Evolutionary conservation across 2,888 invertebrate genomes (phyloP), one percentile per base, ranked within the genome.

Genomic region (Scaptomyza parva): DNA sequence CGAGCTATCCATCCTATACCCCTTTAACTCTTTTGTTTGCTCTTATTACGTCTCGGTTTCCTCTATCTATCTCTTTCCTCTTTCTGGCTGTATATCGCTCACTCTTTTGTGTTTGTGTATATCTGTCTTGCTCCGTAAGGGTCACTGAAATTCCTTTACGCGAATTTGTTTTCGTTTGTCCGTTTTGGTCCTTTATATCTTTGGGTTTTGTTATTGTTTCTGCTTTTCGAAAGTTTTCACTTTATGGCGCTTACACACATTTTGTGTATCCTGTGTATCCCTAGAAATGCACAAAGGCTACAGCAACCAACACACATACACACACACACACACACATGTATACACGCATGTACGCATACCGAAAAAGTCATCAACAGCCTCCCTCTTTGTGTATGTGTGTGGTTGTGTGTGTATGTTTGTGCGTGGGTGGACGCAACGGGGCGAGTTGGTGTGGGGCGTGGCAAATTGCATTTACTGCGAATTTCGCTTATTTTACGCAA

Each of bases 1-100:
- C 64, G 96, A 96, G 91, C 96, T 96, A 93, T 97, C 96, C 92
- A 92, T 92, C 53, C 44, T 40, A 12, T 39, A 20, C 45, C 52
- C 24, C 6, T 28, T 28, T n/a, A n/a, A n/a, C 30, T 26, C 2
- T 53, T 18, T 33, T 28, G 20, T 35, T 2, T 14, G 18, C 33
- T 30, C 22, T 22, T 22, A 2, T 8, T 24, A n/a, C 18, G 26
- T 30, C 24, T 39, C 28, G 1, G 11, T 20, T 39, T 26, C 24
- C 24, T 43, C n/a, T n/a, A 12, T 37, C 9, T 12, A 14, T 50
- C 11, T 3, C n/a, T 43, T 8, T 5, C 17, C 12, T 33, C 58
- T 39, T 45, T n/a, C 37, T 22, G 18, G 22, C 28, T 35, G 9
- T 37, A 28, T 20, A 18, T 30, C 43, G 35, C 8, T 17, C 9